Percentiles rank a stretch among this genome's conserved stretches.
These are phyloP conservation scores for Heliconius himera DNA, from an alignment of 1,140 invertebrate genomes.

Conservation along the genomic window DNA sequence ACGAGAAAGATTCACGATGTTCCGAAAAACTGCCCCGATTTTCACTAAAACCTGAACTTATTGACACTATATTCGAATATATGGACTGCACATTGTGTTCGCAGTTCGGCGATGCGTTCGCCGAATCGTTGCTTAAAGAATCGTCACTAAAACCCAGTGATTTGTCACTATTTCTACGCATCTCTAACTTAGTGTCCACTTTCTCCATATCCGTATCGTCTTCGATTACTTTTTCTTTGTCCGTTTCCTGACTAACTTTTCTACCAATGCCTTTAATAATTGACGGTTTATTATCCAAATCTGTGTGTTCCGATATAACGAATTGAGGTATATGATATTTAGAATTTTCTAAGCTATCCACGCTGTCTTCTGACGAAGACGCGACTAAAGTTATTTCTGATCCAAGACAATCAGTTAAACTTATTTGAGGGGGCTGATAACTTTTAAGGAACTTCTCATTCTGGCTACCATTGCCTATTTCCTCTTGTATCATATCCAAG, in stretches of 20 bases:
- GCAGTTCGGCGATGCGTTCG: slow-evolving; percentile 76
- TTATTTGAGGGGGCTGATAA: slow-evolving; percentile 88
- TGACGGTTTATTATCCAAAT: slow-evolving; percentile 89
- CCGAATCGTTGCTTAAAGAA: slow-evolving; percentile 84
- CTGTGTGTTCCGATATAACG: slow-evolving; percentile 87
- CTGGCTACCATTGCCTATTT: slow-evolving; percentile 82
- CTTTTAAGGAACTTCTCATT: slow-evolving; percentile 38
- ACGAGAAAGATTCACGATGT: slow-evolving; percentile 77
- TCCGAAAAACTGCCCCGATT: slow-evolving; percentile 78
- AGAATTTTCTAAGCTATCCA: slow-evolving; percentile 83
- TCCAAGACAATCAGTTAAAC: slow-evolving; percentile 93
- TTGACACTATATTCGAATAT: slow-evolving; percentile 78
- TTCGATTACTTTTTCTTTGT: slow-evolving; percentile 50
- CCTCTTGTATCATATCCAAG: slow-evolving; percentile 94
- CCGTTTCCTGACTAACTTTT: slow-evolving; percentile 84
- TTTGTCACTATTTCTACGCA: slow-evolving; percentile 82
- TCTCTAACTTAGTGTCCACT: slow-evolving; percentile 14
- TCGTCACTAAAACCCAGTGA: slow-evolving; percentile 86
- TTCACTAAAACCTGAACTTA: slow-evolving; percentile 79
- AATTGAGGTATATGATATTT: slow-evolving; percentile 83
- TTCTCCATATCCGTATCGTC: slow-evolving; percentile 60
- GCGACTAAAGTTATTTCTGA: slow-evolving; percentile 90
- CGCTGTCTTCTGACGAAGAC: slow-evolving; percentile 85
- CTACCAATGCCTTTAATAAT: slow-evolving; percentile 90
- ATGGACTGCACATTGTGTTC: slow-evolving; percentile 79